phyloP scores from a whole-genome alignment of 2,113 vertebrate genomes.

The Urocynchramus pylzowi region DNA sequence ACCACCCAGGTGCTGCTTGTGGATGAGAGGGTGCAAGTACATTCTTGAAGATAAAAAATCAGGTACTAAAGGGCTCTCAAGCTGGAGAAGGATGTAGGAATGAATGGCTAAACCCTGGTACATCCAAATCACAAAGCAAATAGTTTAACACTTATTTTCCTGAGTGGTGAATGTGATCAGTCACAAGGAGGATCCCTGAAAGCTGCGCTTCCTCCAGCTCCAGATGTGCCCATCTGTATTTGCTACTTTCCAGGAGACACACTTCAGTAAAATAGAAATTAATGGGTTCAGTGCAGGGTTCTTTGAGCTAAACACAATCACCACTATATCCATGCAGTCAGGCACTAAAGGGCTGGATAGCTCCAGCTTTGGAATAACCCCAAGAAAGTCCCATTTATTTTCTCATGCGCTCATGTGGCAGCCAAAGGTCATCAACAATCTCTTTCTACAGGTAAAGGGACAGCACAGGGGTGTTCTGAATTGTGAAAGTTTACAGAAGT shows the following conservation, averaged over 20 bases:
- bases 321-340: accelerated
- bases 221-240: neutral
- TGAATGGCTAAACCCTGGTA: neutral
- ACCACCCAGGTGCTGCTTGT: neutral
- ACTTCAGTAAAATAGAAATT: neutral
- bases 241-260: neutral
- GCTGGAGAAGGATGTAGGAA: neutral
- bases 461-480: neutral
- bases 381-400: neutral
- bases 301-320: neutral
- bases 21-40: neutral
- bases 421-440: neutral
- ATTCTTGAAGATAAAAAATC: neutral
- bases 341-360: too few species aligned
- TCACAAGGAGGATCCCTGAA: neutral
- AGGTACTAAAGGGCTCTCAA: neutral
- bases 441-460: neutral
- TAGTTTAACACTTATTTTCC: neutral
- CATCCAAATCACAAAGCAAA: neutral
- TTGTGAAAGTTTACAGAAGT: neutral
- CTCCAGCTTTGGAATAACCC: neutral
- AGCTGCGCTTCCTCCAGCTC: neutral
- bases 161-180: neutral
- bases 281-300: neutral
- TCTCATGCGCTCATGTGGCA: neutral